Base-by-base conservation (phyloP, 2,797 vertebrate species). In the Paratrypauchen microcephalus region DNA sequence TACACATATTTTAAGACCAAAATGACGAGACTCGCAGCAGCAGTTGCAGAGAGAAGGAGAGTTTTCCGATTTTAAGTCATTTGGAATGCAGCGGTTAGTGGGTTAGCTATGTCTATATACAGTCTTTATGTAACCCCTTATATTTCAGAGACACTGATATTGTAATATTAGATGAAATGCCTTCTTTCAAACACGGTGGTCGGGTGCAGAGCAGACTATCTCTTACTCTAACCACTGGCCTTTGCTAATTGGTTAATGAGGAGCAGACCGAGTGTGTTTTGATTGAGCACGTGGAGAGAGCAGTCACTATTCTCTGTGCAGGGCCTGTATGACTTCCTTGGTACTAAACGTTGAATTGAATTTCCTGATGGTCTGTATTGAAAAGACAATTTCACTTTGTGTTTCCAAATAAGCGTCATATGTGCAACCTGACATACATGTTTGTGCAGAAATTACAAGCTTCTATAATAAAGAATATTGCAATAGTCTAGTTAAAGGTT, bases 181-280 rank as follows among this genome's bases (percentile, higher is more conserved):
- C 26, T 12, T 58, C 15, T 23, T 8, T 41, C 21, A 63, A 41
- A 61, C n/a, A 13, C 30, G 39, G 59, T 61, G 30, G 60, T 63
- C 6, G 36, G 36, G 32, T 24, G 21, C 21, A 39, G 30, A 18
- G 32, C 75, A 75, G 86, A 79, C 87, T 92, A 92, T 92, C 88
- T 26, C 88, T 90, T 92, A 89, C 90, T 79, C 77, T 73, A 77
- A 78, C 79, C 77, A 86, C 83, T 88, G 88, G 87, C 90, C 90
- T 89, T 91, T 79, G 87, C 90, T 93, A 91, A 90, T 91, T 90
- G 88, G 84, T 84, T 93, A 94, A 94, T 87, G 90, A 90, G 84
- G 85, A 90, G 90, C 92, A 94, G 85, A 91, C 93, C 91, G 90
- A 83, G 84, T 71, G 69, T 92, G 91, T 91, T 94, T 93, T 92